Evolutionary conservation across 2,797 vertebrate genomes (phyloP), one percentile per base, ranked within the genome.

Genomic region (Craterocephalus amniculus): DNA sequence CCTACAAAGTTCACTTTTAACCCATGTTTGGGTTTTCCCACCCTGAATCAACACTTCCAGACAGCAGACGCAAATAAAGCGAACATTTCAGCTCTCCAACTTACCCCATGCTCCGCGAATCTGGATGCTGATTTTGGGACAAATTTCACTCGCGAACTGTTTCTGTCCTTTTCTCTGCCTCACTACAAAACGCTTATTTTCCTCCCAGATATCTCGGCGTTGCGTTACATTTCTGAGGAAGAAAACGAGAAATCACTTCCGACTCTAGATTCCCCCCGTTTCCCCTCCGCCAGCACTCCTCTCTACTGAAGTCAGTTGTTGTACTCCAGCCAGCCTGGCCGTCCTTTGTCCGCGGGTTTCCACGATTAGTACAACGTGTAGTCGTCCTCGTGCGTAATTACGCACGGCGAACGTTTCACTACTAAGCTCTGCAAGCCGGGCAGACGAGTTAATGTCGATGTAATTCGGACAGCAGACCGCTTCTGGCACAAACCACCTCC

Each of bases 61-160:
- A 48, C 59, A 78, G 51, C 40, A 13, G 52, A 54, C 59, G 43
- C 3, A 26, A 5, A 22, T 16, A 0, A 61, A 14, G 27, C 24
- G 45, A 20, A 56, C 0, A 58, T 26, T 40, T 67, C 67, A 58
- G 32, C 54, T 55, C 29, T 74, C 6, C 6, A 84, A 91, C 91
- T 92, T 77, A 93, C 91, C 90, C 91, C 90, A 92, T 93, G 73
- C 88, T 89, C 86, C 74, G 79, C 78, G 36, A 77, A 81, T 79
- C 74, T 60, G 56, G 81, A 62, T 82, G 79, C 67, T 80, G 63
- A 61, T 73, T 60, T 11, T 20, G 13, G 45, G 36, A 48, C 58
- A 36, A 58, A 34, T 71, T 86, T 67, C 81, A 62, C 69, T 83
- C 65, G 63, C 12, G 45, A 72, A 57, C 55, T 70, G 57, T 76